phyloP scores from a whole-genome alignment of 1,140 invertebrate species.

The Zaprionus camerounensis region DNA sequence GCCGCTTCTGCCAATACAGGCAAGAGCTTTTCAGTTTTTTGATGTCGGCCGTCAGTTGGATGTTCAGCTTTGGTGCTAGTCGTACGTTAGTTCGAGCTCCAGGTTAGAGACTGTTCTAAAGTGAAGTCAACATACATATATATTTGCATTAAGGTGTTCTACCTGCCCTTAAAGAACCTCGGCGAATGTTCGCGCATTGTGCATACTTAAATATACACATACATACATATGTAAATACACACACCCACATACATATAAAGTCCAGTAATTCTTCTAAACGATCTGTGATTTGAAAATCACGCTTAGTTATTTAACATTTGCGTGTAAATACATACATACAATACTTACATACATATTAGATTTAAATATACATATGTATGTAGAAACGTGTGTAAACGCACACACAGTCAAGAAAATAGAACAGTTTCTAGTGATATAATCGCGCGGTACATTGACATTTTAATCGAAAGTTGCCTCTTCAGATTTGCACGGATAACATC shows the following conservation, averaged over 20 bases:
- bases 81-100: slow-evolving; percentile 66
- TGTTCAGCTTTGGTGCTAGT: slow-evolving; percentile 71
- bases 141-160: slow-evolving; percentile 61
- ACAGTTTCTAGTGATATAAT: slow-evolving; percentile 2
- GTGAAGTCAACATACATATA: slow-evolving; percentile 47
- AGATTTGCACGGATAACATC: not conserved
- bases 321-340: slow-evolving; percentile 18
- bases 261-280: not conserved
- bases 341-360: slow-evolving; percentile 4
- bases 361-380: not conserved
- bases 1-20: slow-evolving; percentile 44
- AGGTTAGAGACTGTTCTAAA: slow-evolving; percentile 44
- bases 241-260: not conserved
- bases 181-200: slow-evolving; percentile 3
- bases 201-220: not conserved
- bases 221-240: slow-evolving; percentile 17
- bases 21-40: slow-evolving; percentile 69
- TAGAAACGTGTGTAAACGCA: not conserved
- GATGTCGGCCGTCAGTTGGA: slow-evolving; percentile 59
- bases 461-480: not conserved
- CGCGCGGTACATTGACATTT: slow-evolving; percentile 1
- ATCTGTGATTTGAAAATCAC: slow-evolving; percentile 4
- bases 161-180: slow-evolving; percentile 45
- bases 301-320: not conserved
- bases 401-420: not conserved